A percentile compares a stretch with the other conserved stretches of the same genome.
phyloP scores from a whole-genome alignment of 2,888 invertebrate genomes.

The Himalopsyche anomala region DNA sequence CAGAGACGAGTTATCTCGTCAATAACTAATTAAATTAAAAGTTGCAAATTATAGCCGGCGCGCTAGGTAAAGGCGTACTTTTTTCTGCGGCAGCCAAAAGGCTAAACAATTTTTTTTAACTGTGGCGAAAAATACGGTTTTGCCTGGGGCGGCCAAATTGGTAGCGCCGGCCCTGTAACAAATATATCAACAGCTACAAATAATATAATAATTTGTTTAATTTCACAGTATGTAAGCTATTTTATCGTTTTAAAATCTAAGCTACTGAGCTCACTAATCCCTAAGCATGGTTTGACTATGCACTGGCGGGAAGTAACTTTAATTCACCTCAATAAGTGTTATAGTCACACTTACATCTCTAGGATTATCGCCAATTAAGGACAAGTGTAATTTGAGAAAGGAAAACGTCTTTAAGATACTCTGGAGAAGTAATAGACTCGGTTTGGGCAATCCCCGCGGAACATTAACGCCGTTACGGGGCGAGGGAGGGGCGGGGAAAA shows the following conservation, averaged over 20 bases:
- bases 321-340: background rate
- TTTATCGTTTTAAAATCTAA: background rate
- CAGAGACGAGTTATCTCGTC: no score
- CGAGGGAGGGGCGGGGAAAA: background rate
- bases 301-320: background rate
- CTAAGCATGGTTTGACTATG: background rate
- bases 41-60: no score
- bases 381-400: conserved; percentile 14
- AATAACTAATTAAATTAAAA: no score
- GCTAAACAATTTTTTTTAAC: no score
- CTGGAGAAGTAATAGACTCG: conserved; percentile 4
- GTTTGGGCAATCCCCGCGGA: background rate
- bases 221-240: background rate
- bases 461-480: conserved; percentile 5
- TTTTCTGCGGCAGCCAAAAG: no score
- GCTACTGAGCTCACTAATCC: background rate
- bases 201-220: background rate
- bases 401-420: conserved; percentile 4
- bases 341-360: background rate
- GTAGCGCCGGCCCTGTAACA: no score
- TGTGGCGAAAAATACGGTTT: no score
- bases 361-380: conserved; percentile 30
- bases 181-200: no score
- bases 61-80: no score
- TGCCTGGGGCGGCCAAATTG: no score